These are phyloP conservation scores for Perdita meconis DNA, from an alignment of 2,888 invertebrate genomes.

Conservation along the genomic window DNA sequence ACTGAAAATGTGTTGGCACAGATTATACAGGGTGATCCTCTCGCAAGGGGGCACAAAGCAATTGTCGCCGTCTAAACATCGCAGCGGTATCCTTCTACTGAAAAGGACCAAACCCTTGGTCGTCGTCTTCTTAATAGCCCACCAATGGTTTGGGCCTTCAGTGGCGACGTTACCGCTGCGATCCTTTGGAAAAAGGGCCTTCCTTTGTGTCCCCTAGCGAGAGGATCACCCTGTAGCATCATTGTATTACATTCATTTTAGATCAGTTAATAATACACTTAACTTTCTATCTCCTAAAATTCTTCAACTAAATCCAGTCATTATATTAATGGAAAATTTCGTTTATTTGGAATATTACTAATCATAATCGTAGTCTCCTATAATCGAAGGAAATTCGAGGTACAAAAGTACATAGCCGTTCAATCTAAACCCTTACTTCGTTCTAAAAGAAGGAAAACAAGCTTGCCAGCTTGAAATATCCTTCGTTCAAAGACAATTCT, in stretches of 20 bases:
- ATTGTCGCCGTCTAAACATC: too few species aligned
- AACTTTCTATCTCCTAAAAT: neutral
- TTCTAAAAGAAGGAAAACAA: conserved; percentile 13
- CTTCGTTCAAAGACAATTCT: neutral
- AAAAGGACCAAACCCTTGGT: too few species aligned
- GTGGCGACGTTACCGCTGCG: too few species aligned
- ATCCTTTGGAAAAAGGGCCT: too few species aligned
- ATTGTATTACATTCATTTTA: conserved; percentile 7
- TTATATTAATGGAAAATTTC: neutral
- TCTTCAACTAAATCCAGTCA: neutral
- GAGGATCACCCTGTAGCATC: too few species aligned
- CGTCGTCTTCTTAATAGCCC: too few species aligned
- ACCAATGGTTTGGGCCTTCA: too few species aligned
- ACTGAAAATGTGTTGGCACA: neutral
- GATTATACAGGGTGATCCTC: too few species aligned
- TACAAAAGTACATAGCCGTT: too few species aligned
- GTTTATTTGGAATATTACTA: neutral
- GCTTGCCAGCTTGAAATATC: neutral
- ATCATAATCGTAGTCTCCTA: neutral
- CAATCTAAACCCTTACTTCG: neutral
- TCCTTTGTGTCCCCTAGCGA: too few species aligned
- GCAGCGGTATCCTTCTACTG: too few species aligned
- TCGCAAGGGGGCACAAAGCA: too few species aligned
- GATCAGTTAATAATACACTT: neutral
- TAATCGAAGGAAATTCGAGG: neutral